Conservation (phyloP, 92 coral and sea anemone species). For the Blastomussa wellsi region DNA sequence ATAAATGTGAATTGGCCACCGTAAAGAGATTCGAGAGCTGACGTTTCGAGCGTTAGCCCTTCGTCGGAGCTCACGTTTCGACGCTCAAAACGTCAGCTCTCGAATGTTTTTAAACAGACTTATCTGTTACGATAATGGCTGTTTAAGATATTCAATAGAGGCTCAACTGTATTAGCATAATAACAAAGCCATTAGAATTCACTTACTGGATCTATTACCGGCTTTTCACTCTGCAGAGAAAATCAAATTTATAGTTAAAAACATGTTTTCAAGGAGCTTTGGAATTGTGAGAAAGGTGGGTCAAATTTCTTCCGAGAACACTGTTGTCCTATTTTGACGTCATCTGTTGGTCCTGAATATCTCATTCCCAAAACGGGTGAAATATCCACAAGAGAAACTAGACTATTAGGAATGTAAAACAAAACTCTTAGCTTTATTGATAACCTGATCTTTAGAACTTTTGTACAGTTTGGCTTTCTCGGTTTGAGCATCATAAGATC, state of each 20-base stretch:
- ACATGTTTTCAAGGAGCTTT: background rate
- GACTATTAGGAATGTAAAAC: background rate
- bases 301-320: too few relatives aligned
- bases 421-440: background rate
- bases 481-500: background rate
- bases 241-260: background rate
- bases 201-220: slow-evolving; percentile 34
- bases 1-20: too few relatives aligned
- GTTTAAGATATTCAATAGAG: too few relatives aligned
- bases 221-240: slow-evolving; percentile 14
- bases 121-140: too few relatives aligned
- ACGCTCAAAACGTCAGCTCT: too few relatives aligned
- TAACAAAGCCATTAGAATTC: background rate
- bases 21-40: too few relatives aligned
- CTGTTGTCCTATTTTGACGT: too few relatives aligned
- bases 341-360: too few relatives aligned
- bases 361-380: background rate
- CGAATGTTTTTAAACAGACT: too few relatives aligned
- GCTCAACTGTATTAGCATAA: background rate
- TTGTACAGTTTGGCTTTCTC: slow-evolving; percentile 37
- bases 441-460: slow-evolving; percentile 29
- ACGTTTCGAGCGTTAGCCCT: too few relatives aligned
- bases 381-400: background rate
- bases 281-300: too few relatives aligned
- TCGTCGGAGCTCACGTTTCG: too few relatives aligned